Evolutionary conservation across 2,888 invertebrate species (phyloP).

Genomic region (Sussaba pulchella): DNA sequence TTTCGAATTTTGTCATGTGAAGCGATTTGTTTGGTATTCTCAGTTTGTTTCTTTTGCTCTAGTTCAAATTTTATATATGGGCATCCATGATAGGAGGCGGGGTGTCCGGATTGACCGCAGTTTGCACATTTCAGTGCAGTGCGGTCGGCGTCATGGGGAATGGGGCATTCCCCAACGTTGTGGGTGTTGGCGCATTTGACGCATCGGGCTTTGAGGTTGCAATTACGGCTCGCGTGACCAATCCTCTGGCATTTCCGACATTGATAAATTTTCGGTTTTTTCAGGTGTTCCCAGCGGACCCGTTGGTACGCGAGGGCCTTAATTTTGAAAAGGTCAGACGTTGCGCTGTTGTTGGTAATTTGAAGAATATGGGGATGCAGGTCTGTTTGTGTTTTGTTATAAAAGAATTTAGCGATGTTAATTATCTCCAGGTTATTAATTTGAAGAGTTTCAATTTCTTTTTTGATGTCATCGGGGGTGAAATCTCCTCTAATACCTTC

Average conservation of each 20-base stretch:
- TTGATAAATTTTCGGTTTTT: conserved; percentile 18
- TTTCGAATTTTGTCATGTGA: neutral
- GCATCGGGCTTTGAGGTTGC: conserved; percentile 27
- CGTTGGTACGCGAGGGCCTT: neutral
- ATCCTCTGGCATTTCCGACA: conserved; percentile 54
- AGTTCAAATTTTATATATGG: conserved; percentile 19
- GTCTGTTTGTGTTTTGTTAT: neutral
- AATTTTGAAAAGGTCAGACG: conserved; percentile 2
- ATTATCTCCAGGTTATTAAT: neutral
- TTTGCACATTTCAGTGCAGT: conserved; percentile 26
- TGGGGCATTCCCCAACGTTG: conserved; percentile 6
- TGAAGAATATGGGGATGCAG: neutral
- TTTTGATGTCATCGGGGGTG: conserved; percentile 15
- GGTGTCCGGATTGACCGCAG: conserved; percentile 34
- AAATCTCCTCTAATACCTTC: conserved; percentile 19
- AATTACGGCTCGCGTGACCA: conserved; percentile 52
- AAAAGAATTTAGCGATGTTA: neutral
- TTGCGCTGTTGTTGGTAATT: conserved; percentile 4
- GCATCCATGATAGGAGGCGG: conserved; percentile 21
- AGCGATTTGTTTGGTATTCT: neutral
- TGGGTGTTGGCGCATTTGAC: conserved; percentile 45
- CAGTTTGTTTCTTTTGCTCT: conserved; percentile 16
- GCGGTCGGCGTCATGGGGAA: neutral
- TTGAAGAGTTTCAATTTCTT: neutral
- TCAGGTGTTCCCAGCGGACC: conserved; percentile 37